Conservation (phyloP, 2,113 vertebrate species). For the Paraplagusia blochii region DNA sequence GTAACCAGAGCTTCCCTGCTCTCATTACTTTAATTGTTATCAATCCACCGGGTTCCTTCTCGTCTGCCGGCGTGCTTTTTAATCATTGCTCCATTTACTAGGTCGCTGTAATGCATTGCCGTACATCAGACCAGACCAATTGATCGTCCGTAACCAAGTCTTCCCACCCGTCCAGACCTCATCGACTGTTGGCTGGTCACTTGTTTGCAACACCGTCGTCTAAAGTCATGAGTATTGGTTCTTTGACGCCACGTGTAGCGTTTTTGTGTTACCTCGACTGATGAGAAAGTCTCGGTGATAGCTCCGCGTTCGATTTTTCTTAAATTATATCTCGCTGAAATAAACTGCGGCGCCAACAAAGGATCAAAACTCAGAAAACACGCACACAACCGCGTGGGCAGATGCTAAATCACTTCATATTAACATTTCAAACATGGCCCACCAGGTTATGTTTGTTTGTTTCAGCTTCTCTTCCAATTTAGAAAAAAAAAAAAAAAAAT, state of each 20-base stretch:
- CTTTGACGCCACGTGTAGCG: slow-evolving; percentile 1
- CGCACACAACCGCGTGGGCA: background rate
- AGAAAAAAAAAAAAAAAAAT: too few relatives aligned
- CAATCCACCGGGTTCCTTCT: slow-evolving; percentile 49
- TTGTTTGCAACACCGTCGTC: slow-evolving; percentile 42
- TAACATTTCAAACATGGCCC: slow-evolving; percentile 13
- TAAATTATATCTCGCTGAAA: slow-evolving; percentile 21
- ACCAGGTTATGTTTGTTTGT: slow-evolving; percentile 35
- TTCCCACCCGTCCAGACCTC: slow-evolving; percentile 33
- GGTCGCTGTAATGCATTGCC: slow-evolving; percentile 21
- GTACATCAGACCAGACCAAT: slow-evolving; percentile 55
- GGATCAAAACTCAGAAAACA: slow-evolving; percentile 11
- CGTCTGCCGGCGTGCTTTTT: slow-evolving; percentile 47
- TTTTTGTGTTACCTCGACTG: too few relatives aligned
- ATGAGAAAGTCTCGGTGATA: slow-evolving; percentile 15
- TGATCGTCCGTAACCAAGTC: slow-evolving; percentile 44
- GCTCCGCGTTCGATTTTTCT: slow-evolving; percentile 25
- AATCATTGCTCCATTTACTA: slow-evolving; percentile 55
- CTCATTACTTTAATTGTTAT: slow-evolving; percentile 60
- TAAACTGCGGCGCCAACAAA: background rate
- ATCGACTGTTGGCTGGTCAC: slow-evolving; percentile 36
- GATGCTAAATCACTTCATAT: background rate
- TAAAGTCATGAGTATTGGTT: slow-evolving; percentile 35
- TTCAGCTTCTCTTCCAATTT: slow-evolving; percentile 25
- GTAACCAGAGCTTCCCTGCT: slow-evolving; percentile 44